phyloP scores from a whole-genome alignment of 2,888 invertebrate species.

The Rhorus exstirpatorius region DNA sequence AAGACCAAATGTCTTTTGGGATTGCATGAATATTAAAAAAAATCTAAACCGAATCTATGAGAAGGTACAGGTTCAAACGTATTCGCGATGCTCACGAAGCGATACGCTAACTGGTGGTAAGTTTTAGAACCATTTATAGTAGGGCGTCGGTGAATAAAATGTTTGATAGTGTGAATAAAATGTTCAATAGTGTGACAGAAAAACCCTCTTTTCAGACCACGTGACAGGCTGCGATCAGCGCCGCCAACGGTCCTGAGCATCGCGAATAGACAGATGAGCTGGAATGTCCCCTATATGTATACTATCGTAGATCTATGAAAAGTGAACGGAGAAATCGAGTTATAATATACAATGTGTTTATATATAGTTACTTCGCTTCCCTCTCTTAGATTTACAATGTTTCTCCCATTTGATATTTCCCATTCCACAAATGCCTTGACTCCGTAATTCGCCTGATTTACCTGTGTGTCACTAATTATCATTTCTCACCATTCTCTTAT shows the following conservation, averaged over 20 bases:
- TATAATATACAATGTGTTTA: conserved; percentile 2
- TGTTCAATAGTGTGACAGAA: no score
- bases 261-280: not conserved
- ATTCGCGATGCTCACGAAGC: no score
- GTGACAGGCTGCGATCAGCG: no score
- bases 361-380: conserved; percentile 27
- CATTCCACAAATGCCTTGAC: not conserved
- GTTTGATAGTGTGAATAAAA: no score
- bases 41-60: no score
- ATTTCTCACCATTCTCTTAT: conserved; percentile 53
- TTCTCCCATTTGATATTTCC: conserved; percentile 1
- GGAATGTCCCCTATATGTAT: not conserved
- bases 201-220: no score
- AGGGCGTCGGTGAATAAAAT: no score
- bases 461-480: conserved; percentile 56
- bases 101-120: no score
- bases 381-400: not conserved
- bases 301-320: not conserved
- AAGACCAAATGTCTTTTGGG: no score
- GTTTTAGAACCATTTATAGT: no score
- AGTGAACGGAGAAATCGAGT: conserved; percentile 30
- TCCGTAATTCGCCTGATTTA: conserved; percentile 48
- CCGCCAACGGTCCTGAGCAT: no score
- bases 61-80: not conserved
- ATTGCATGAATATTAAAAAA: no score